These are phyloP conservation scores for Andrena trimmerana DNA, from an alignment of 2,888 invertebrate genomes.

Conservation along the genomic window DNA sequence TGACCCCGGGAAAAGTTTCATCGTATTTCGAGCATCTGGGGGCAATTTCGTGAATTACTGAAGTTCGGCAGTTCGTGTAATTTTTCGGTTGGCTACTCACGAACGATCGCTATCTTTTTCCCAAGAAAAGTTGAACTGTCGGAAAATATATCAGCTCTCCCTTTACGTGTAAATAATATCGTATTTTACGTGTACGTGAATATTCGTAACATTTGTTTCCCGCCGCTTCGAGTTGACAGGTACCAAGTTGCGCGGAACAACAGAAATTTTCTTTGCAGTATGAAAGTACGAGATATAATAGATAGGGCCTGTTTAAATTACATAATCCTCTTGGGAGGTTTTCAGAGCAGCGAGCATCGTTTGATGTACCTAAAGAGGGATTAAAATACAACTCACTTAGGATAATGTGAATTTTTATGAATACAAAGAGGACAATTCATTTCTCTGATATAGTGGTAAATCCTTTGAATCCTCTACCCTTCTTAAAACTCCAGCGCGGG, in stretches of 20 bases:
- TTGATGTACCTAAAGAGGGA: constrained; percentile 59
- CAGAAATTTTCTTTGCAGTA: neutral
- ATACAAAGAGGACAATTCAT: constrained; percentile 26
- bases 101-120: constrained; percentile 38
- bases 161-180: neutral
- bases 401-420: constrained; percentile 65
- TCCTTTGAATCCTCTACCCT: neutral
- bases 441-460: constrained; percentile 2
- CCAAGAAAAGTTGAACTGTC: constrained; percentile 2
- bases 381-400: constrained; percentile 64
- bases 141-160: constrained; percentile 1
- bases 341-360: constrained; percentile 53
- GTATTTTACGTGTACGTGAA: neutral
- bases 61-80: constrained; percentile 69
- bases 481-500: constrained; percentile 3
- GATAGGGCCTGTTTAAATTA: constrained; percentile 64
- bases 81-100: constrained; percentile 73
- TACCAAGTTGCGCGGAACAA: neutral
- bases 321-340: constrained; percentile 73
- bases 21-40: constrained; percentile 49
- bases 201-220: neutral
- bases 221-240: too few relatives aligned
- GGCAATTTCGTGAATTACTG: constrained; percentile 75
- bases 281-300: neutral
- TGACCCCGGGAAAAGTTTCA: constrained; percentile 67